A percentile compares a stretch with the other conserved stretches of the same genome.
Evolutionary conservation across 2,888 invertebrate genomes (phyloP).

Genomic region (Drosophila mulleri): DNA sequence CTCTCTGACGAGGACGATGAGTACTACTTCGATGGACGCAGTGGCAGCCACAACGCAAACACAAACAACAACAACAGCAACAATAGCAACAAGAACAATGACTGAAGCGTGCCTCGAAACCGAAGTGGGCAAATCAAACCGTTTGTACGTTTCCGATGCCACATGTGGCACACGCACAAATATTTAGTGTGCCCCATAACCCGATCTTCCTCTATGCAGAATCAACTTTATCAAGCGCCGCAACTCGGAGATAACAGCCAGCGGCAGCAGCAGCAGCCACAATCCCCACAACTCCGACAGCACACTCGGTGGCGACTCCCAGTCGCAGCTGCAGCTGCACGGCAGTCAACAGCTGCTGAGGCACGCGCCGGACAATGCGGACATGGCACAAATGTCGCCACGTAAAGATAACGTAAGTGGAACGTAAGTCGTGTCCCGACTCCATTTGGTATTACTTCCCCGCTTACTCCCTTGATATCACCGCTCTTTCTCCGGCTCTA

Average conservation of each 20-base stretch:
- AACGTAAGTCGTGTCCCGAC: too few relatives aligned
- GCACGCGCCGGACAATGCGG: slow-evolving; percentile 61
- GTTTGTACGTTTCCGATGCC: slow-evolving; percentile 82
- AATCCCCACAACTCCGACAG: slow-evolving; percentile 83
- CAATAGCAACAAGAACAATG: slow-evolving; percentile 51
- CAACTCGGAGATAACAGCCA: slow-evolving; percentile 83
- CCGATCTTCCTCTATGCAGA: slow-evolving; percentile 56
- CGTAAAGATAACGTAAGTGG: slow-evolving; percentile 84
- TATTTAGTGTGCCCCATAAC: not conserved
- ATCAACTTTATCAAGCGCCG: slow-evolving; percentile 85
- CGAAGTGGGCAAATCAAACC: slow-evolving; percentile 85
- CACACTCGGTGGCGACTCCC: slow-evolving; percentile 82
- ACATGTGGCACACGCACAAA: slow-evolving; percentile 5
- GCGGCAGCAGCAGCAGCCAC: slow-evolving; percentile 69
- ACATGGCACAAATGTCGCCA: slow-evolving; percentile 81
- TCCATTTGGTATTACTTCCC: not conserved
- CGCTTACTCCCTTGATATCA: not conserved
- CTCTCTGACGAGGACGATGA: slow-evolving; percentile 84
- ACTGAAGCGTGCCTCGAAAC: slow-evolving; percentile 64
- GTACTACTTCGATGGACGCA: slow-evolving; percentile 85
- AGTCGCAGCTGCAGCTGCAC: slow-evolving; percentile 63
- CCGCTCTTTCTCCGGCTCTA: not conserved
- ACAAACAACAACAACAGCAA: slow-evolving; percentile 23
- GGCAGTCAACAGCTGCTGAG: slow-evolving; percentile 75
- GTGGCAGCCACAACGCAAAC: slow-evolving; percentile 59